Conservation (phyloP, 1,140 invertebrate species). For the Heliconius hewitsoni region DNA sequence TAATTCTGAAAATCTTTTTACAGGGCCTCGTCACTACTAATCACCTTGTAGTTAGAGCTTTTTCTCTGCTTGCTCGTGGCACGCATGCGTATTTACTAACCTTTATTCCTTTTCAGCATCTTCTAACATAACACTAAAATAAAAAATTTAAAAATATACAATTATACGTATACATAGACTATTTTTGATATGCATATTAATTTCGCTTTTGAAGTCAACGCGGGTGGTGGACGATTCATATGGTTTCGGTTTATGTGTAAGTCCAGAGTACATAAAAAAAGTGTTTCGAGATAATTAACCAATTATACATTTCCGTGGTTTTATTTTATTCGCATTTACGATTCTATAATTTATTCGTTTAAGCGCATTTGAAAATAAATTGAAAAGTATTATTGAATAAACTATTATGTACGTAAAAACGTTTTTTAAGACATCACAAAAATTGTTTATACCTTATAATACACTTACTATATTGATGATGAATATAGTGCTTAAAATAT, state of each 20-base stretch:
- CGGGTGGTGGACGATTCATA: constrained; percentile 1
- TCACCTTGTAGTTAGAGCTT: constrained; percentile 65
- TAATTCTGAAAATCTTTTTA: constrained; percentile 36
- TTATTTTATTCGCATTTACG: background rate
- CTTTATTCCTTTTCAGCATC: constrained; percentile 76
- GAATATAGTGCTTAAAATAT: background rate
- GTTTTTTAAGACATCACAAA: background rate
- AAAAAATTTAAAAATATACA: background rate
- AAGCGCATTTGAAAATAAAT: background rate
- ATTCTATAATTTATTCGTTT: background rate
- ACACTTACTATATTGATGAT: background rate
- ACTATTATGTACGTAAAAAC: background rate
- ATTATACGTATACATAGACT: background rate
- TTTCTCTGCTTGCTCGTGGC: constrained; percentile 67
- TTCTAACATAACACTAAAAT: constrained; percentile 64
- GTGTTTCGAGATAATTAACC: background rate
- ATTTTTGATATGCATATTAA: background rate
- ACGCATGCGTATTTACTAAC: constrained; percentile 78
- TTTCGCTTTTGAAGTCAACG: background rate
- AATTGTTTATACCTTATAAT: too few relatives aligned
- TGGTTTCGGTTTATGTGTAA: background rate
- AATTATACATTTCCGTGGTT: background rate
- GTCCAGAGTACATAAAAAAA: background rate
- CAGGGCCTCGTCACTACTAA: constrained; percentile 68
- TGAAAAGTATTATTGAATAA: background rate